Percentiles rank a stretch among this genome's conserved stretches.
phyloP scores from a whole-genome alignment of 2,113 vertebrate species.

The Chloropsis cyanopogon region DNA sequence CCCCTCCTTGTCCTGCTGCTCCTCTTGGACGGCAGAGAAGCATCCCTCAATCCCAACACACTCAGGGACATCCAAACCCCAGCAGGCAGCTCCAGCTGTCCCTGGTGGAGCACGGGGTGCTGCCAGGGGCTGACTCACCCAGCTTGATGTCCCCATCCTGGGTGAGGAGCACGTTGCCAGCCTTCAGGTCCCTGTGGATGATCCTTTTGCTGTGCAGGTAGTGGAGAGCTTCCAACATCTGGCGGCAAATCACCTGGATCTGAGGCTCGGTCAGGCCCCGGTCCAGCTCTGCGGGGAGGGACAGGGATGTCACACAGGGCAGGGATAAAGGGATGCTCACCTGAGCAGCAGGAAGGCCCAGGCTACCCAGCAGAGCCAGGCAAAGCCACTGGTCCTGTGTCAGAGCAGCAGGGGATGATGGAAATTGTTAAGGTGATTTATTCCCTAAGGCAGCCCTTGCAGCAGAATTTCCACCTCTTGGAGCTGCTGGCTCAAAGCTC shows the following conservation, averaged over 20 bases:
- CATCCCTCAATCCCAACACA: background rate
- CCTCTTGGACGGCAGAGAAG: background rate
- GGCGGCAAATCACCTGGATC: conserved; percentile 90
- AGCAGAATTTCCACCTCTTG: background rate
- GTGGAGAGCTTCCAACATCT: conserved; percentile 90
- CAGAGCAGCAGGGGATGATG: background rate
- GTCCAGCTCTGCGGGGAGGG: conserved; percentile 84
- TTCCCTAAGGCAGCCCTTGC: background rate
- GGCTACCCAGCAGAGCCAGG: background rate
- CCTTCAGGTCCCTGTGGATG: conserved; percentile 97
- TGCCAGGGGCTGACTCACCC: conserved; percentile 72
- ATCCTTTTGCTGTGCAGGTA: conserved; percentile 94
- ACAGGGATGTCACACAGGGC: background rate
- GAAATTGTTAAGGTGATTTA: background rate
- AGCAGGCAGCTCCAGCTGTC: background rate
- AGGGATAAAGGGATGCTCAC: background rate
- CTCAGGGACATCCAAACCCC: accelerated
- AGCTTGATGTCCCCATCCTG: conserved; percentile 93
- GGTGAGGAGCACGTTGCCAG: conserved; percentile 92
- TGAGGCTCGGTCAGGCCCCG: conserved; percentile 88
- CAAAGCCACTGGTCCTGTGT: background rate
- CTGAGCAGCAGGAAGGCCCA: background rate
- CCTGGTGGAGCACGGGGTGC: accelerated
- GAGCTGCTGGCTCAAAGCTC: background rate
- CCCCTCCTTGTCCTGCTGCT: background rate